Percentiles rank a stretch among this genome's conserved stretches.
Conservation (phyloP, 2,113 vertebrate species). For the Euleptes europaea region DNA sequence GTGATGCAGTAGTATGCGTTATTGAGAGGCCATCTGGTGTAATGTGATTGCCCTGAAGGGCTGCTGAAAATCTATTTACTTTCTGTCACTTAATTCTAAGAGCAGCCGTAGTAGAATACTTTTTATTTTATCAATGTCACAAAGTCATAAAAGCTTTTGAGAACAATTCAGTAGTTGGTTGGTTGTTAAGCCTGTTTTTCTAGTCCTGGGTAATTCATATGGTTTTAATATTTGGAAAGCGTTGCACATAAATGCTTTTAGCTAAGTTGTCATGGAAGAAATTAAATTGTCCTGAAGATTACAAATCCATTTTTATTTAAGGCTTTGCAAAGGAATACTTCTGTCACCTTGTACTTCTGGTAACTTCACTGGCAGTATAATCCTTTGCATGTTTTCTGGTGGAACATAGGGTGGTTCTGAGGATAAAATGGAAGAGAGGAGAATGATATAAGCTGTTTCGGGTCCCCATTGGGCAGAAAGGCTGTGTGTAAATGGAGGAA, state of each 20-base stretch:
- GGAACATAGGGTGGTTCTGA: too few relatives aligned
- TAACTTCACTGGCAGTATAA: too few relatives aligned
- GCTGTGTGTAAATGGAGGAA: too few relatives aligned
- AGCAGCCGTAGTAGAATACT: too few relatives aligned
- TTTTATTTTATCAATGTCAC: too few relatives aligned
- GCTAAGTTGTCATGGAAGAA: background rate
- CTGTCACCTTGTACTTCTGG: too few relatives aligned
- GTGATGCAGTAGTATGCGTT: conserved; percentile 27
- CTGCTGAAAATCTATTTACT: conserved; percentile 26
- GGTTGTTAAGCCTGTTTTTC: background rate
- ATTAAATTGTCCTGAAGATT: background rate
- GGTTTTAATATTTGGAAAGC: background rate
- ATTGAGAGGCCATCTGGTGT: conserved; percentile 53
- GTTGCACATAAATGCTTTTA: background rate
- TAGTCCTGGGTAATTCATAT: background rate
- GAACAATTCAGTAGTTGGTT: background rate
- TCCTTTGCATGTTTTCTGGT: too few relatives aligned
- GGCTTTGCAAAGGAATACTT: background rate
- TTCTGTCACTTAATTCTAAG: conserved; percentile 26
- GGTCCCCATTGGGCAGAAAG: too few relatives aligned
- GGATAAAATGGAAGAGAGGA: too few relatives aligned
- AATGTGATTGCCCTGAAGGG: conserved; percentile 22
- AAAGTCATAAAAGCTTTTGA: too few relatives aligned
- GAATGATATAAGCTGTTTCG: too few relatives aligned
- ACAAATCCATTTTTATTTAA: background rate